Evolutionary conservation across 2,888 invertebrate species (phyloP).

Genomic region (Sialis fuliginosa): DNA sequence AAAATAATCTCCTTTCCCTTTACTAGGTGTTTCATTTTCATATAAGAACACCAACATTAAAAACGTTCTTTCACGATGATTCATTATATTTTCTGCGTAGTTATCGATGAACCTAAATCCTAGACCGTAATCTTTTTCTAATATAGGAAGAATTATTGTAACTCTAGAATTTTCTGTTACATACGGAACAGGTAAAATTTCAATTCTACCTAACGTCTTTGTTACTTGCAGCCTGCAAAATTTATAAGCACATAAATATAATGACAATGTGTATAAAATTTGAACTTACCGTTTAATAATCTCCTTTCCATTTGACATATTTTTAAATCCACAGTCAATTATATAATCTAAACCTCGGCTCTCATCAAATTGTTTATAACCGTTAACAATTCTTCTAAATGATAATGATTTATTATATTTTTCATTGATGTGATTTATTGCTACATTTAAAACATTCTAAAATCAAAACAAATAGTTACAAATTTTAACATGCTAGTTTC

Average conservation of each 20-base stretch:
- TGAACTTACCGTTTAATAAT: conserved; percentile 30
- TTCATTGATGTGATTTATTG: conserved; percentile 27
- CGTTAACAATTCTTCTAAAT: conserved; percentile 41
- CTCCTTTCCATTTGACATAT: conserved; percentile 25
- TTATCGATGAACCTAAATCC: conserved; percentile 49
- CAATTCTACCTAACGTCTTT: conserved; percentile 72
- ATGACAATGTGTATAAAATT: neutral
- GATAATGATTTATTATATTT: conserved; percentile 32
- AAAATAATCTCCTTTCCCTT: conserved; percentile 42
- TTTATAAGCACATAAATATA: neutral
- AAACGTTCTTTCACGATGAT: conserved; percentile 61
- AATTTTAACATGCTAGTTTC: neutral
- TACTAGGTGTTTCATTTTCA: conserved; percentile 39
- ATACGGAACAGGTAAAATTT: conserved; percentile 83
- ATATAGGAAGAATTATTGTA: conserved; percentile 54
- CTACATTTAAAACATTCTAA: conserved; percentile 31
- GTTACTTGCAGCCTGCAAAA: conserved; percentile 52
- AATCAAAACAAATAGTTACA: conserved; percentile 6
- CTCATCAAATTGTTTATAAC: conserved; percentile 64
- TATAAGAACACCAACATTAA: conserved; percentile 58
- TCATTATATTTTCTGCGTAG: conserved; percentile 55
- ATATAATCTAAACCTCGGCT: conserved; percentile 74
- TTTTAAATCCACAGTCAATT: conserved; percentile 46
- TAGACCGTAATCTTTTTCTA: conserved; percentile 32
- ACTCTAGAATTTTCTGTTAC: conserved; percentile 85